Evolutionary conservation across 1,140 invertebrate species (phyloP).

Genomic region (Ericerus pela): DNA sequence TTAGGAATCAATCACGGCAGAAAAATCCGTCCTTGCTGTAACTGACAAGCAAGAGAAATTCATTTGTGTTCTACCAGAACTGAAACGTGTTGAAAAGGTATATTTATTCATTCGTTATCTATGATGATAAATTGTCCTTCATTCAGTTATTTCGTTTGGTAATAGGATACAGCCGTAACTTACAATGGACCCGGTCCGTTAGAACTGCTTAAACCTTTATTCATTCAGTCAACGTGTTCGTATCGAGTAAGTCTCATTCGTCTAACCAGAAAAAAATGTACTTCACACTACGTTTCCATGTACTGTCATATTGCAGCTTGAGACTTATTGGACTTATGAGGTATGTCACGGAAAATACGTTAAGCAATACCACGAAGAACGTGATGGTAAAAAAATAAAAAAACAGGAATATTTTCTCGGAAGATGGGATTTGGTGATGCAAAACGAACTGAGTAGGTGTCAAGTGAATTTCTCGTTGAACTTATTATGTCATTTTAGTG

Average conservation of each 20-base stretch:
- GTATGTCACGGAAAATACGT: constrained; percentile 84
- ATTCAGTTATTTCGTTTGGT: constrained; percentile 14
- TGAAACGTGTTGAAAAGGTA: constrained; percentile 38
- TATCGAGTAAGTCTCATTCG: constrained; percentile 43
- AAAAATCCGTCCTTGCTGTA: constrained; percentile 31
- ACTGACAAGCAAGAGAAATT: constrained; percentile 38
- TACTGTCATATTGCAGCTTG: constrained; percentile 42
- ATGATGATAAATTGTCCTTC: constrained; percentile 5
- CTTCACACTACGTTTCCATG: not conserved
- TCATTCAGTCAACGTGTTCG: constrained; percentile 57
- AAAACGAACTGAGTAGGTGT: constrained; percentile 32
- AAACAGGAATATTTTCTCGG: constrained; percentile 71
- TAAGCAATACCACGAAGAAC: constrained; percentile 87
- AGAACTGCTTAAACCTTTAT: constrained; percentile 57
- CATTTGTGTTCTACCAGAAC: constrained; percentile 54
- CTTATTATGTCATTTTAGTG: not conserved
- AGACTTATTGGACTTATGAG: constrained; percentile 95
- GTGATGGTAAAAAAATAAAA: constrained; percentile 61
- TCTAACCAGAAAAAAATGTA: not conserved
- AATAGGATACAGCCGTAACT: constrained; percentile 28
- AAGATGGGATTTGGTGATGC: constrained; percentile 43
- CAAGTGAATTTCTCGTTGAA: not conserved
- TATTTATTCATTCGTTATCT: constrained; percentile 8
- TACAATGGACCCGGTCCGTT: constrained; percentile 44
- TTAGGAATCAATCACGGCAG: constrained; percentile 24